Base-by-base conservation (phyloP, 2,888 invertebrate genomes). In the Dicroscelio sp. region DNA sequence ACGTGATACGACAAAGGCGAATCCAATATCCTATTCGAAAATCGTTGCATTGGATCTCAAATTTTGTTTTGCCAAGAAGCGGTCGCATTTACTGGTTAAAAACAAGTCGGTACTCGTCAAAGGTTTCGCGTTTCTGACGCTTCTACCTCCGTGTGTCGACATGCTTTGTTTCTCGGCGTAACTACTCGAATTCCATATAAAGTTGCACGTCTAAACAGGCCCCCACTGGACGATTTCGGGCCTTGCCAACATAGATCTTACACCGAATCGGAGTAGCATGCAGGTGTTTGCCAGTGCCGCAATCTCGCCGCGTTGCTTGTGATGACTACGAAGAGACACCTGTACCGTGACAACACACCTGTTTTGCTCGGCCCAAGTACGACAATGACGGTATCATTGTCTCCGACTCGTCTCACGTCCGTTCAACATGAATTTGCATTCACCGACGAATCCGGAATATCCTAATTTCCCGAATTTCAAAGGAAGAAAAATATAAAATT, bases 211-310 rank as follows among this genome's bases (percentile, higher is more conserved):
- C 31, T n/a, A 17, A 65, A 58, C 35, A 55, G 52, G 73, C 73
- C 80, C 75, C 75, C 76, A 58, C 76, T 31, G 87, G 67, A 75
- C 75, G 38, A 48, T 65, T 73, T 60, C 79, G 33, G 78, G 60
- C 20, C 63, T n/a, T 60, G 65, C 67, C 69, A 69, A 33, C 63
- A 55, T 67, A 69, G 95, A 95, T 95, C 95, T 95, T 94, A 69
- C 71, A 94, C 94, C 94, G 94, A 95, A 96, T 96, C 95, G 94
- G 94, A 95, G 95, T 52, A 48, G 67, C 94, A 94, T 95, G 96
- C 96, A 96, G 96, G 96, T 96, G 96, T 96, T 95, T 95, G 85
- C 73, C 75, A 27, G 43, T 67, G 89, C 90, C 86, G 90, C 90
- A 90, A 90, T 90, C 90, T 90, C 85, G 75, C 58, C 86, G 86